Base-by-base conservation (phyloP, 2,888 invertebrate genomes). In the Chloroclysta siterata region DNA sequence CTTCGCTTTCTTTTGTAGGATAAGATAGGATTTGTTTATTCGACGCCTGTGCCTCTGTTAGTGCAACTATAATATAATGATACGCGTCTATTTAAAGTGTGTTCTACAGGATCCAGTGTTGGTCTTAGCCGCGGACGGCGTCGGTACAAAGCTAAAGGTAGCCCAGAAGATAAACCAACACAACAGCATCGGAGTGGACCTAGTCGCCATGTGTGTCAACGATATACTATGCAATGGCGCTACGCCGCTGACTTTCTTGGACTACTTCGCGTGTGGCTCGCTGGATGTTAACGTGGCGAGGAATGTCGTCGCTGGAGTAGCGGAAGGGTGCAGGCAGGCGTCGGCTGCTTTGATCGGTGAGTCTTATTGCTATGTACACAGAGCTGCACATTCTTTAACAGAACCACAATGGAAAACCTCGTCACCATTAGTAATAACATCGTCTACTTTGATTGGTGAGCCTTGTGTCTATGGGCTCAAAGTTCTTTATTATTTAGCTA, bases 121-220 rank as follows among this genome's bases (percentile, higher is more conserved):
- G 0, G 97, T 99, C 0, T 95, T 99, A 47, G 99, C 99, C 0
- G 97, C 99, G 0, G 99, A 99, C 90, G 99, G 99, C n/a, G 99
- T 99, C 15, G 99, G 99, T 55, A 99, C 99, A 0, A 99, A 99
- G 87, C 94, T 99, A 10, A 97, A 97, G 93, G 96, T 98, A 67
- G 99, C 99, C 0, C 97, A 98, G 84, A 94, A 94, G 73, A 95
- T 94, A 68, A 94, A 95, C 58, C 93, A 95, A 11, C 97, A 98
- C 86, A 90, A 94, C 67, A 96, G 96, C 0, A 95, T 99, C 66
- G 99, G 99, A 41, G 95, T 98, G 64, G 99, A 99, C 91, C 93
- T 99, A 65, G 99, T 99, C 1, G 99, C 99, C 10, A 99, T 99
- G 99, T 99, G 99, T 82, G 99, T 98, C 6, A 99, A 99, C 90